Evolutionary conservation across 2,888 invertebrate species (phyloP).

Genomic region (Scaptomyza tumidula): DNA sequence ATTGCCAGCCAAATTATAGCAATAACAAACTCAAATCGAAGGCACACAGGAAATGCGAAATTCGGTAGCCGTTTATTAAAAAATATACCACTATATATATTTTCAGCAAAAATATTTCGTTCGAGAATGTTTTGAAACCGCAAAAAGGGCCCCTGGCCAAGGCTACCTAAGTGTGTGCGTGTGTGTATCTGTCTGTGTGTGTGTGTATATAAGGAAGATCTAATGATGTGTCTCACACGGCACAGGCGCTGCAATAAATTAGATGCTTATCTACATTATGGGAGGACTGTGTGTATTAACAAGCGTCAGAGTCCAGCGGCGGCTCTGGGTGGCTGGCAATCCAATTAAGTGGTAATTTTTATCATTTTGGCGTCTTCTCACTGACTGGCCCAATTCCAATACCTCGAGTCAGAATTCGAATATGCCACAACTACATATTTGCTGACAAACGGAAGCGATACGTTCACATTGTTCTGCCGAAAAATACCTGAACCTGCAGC

Average conservation of each 20-base stretch:
- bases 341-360: slow-evolving; percentile 80
- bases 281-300: slow-evolving; percentile 22
- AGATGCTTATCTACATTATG: slow-evolving; percentile 67
- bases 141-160: slow-evolving; percentile 16
- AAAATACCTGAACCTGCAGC: slow-evolving; percentile 54
- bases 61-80: slow-evolving; percentile 79
- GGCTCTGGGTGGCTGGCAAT: slow-evolving; percentile 66
- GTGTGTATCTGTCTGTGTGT: neutral
- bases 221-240: slow-evolving; percentile 49
- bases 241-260: slow-evolving; percentile 75
- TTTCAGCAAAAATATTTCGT: slow-evolving; percentile 29
- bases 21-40: slow-evolving; percentile 28
- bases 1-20: slow-evolving; percentile 74
- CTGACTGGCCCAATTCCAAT: slow-evolving; percentile 46
- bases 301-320: slow-evolving; percentile 32
- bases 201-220: slow-evolving; percentile 12
- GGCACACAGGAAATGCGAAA: slow-evolving; percentile 77
- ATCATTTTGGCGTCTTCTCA: slow-evolving; percentile 54
- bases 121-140: slow-evolving; percentile 12
- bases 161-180: slow-evolving; percentile 44
- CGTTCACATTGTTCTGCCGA: slow-evolving; percentile 73
- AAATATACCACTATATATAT: slow-evolving; percentile 32
- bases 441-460: slow-evolving; percentile 79
- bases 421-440: slow-evolving; percentile 42
- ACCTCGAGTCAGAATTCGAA: slow-evolving; percentile 11